A percentile compares a stretch with the other conserved stretches of the same genome.
Evolutionary conservation across 2,113 vertebrate species (phyloP).

Genomic region (Thunnus maccoyii): DNA sequence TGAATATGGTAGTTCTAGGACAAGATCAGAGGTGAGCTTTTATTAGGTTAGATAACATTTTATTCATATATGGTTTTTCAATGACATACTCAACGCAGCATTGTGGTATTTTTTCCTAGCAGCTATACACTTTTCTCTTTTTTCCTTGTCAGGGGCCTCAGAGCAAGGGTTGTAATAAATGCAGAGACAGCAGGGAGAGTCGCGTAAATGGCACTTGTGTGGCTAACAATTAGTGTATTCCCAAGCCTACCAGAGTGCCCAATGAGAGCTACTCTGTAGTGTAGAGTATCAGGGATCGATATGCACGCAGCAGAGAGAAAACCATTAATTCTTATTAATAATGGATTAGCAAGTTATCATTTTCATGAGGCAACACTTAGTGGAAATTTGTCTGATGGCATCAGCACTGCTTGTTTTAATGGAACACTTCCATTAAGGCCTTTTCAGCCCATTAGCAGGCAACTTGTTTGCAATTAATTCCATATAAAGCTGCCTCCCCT

Average conservation of each 20-base stretch:
- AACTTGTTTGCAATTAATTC: constrained; percentile 84
- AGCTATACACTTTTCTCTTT: constrained; percentile 19
- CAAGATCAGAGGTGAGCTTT: background rate
- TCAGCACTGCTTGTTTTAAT: constrained; percentile 81
- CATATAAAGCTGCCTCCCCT: constrained; percentile 77
- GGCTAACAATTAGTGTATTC: constrained; percentile 77
- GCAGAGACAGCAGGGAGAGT: constrained; percentile 66
- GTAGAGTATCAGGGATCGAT: constrained; percentile 82
- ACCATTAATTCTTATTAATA: constrained; percentile 86
- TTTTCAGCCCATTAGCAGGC: constrained; percentile 82
- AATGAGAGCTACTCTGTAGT: constrained; percentile 70
- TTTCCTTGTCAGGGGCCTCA: constrained; percentile 33
- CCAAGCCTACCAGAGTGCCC: constrained; percentile 67
- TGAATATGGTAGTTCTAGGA: background rate
- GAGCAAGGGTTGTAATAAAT: constrained; percentile 59
- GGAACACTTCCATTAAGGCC: constrained; percentile 82
- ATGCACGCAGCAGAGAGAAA: constrained; percentile 72
- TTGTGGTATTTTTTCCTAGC: constrained; percentile 4
- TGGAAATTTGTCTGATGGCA: constrained; percentile 82
- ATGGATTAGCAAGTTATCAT: constrained; percentile 86
- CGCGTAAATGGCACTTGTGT: constrained; percentile 74
- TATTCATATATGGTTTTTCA: background rate
- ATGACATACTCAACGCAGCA: background rate
- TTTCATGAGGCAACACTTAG: constrained; percentile 83
- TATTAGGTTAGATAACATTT: background rate